Evolutionary conservation across 2,797 vertebrate genomes (phyloP), one percentile per base, ranked within the genome.

Genomic region (Pelochelys cantorii): DNA sequence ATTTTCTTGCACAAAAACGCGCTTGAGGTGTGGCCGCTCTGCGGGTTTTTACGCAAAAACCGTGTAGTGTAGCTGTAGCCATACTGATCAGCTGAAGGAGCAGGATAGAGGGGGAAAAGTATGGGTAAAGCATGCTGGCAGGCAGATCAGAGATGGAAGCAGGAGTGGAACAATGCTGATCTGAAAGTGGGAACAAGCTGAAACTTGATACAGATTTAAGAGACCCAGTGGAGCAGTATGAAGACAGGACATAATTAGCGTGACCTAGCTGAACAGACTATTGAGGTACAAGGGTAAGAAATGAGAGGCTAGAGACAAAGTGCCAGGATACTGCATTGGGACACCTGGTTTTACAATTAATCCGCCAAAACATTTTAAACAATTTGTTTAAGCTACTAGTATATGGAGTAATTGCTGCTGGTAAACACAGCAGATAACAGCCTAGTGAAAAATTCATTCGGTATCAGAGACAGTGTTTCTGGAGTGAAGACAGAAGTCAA

Each of bases 291-390:
- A 74, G 14, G 25, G 62, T 1, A 62, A 42, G 74, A 77, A 29
- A 0, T 31, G n/a, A 54, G 25, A 48, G 34, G 53, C 8, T 54
- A 81, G 15, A 4, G 52, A 77, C 17, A 3, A 15, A 12, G 11
- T 2, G 17, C 7, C 17, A 55, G 78, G 59, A 34, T 56, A 55
- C 31, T 56, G 5, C 3, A 37, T 6, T n/a, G 62, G 27, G 79
- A n/a, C 1, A 34, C 15, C 34, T 23, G 23, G 48, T 27, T 71
- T 53, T 79, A 29, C 37, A 31, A 13, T 29, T 20, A 60, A 60
- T 48, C 37, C 31, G 42, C 18, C 56, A 48, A 48, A 29, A 81
- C 48, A 60, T 7, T 17, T 25, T 23, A 29, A 56, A 15, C 13
- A 29, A 62, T 31, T 13, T n/a, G 65, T 52, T 55, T 52, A 25